Percentiles rank a stretch among this genome's conserved stretches.
Evolutionary conservation across 2,113 vertebrate genomes (phyloP).

Genomic region (Mesocricetus auratus): DNA sequence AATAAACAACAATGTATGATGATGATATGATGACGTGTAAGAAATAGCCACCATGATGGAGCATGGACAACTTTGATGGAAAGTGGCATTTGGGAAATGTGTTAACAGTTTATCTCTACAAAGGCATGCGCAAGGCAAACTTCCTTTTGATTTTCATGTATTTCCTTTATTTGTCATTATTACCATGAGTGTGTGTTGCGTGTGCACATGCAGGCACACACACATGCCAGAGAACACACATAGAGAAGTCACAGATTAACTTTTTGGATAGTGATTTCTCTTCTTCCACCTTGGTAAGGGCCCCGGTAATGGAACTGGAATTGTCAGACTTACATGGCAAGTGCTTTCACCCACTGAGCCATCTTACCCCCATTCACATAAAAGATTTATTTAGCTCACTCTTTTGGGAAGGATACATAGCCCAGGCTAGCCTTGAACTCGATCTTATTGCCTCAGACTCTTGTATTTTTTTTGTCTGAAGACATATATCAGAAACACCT

Average conservation of each 20-base stretch:
- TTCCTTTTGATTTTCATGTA: not conserved
- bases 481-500: no score
- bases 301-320: not conserved
- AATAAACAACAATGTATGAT: no score
- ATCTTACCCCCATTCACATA: not conserved
- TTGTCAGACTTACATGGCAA: not conserved
- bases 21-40: fast-evolving
- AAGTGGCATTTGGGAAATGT: no score
- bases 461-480: not conserved
- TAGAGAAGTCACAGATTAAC: not conserved
- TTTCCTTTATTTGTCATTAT: not conserved
- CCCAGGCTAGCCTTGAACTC: not conserved
- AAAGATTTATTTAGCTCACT: not conserved
- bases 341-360: not conserved
- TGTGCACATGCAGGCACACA: not conserved
- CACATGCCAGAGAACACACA: not conserved
- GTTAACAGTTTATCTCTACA: not conserved
- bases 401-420: not conserved
- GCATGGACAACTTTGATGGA: no score
- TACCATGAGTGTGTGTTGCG: not conserved
- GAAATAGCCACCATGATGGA: not conserved
- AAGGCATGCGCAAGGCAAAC: not conserved
- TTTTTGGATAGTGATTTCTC: not conserved
- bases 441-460: not conserved
- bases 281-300: not conserved